Evolutionary conservation across 2,888 invertebrate species (phyloP), one percentile per base, ranked within the genome.

Genomic region (Ecliptopera silaceata): DNA sequence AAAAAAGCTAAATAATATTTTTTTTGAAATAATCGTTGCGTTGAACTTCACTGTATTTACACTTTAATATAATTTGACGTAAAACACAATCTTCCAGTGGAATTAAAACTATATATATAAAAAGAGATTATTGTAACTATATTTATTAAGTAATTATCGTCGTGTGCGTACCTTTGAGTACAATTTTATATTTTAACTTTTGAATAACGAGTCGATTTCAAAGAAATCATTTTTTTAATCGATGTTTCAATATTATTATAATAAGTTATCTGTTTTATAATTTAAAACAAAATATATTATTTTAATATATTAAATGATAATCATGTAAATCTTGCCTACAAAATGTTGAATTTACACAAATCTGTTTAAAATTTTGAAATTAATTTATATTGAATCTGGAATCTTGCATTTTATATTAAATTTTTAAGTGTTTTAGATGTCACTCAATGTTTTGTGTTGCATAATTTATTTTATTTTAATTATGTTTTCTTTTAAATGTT

Each of bases 381-480:
- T 52, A 45, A 44, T 51, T 61, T 46, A 45, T 61, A 49, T 60
- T 18, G 42, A 59, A 55, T 58, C 53, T 53, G 53, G 49, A 58
- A 61, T 56, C 56, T 59, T 68, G 56, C 66, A 66, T 70, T 71
- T 69, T 64, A 69, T 69, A 63, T 74, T 80, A 74, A 73, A 66
- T 68, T 68, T 26, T 69, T 69, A 68, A 69, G 68, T 69, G 67
- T 64, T 64, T 72, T 73, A 71, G 62, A 73, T 73, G 71, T 72
- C 68, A 65, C 62, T 79, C 77, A 68, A 70, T 82, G 77, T 84
- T 83, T 84, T 81, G 77, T 84, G 82, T 88, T 88, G 83, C 83
- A 77, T 88, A 87, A 88, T 87, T 88, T 88, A 87, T 87, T 83
- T 70, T 81, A 81, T 84, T 68, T 80, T 84, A 82, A 81, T 66